Conservation (phyloP, 2,888 invertebrate species). For the Stenoptilia bipunctidactyla region DNA sequence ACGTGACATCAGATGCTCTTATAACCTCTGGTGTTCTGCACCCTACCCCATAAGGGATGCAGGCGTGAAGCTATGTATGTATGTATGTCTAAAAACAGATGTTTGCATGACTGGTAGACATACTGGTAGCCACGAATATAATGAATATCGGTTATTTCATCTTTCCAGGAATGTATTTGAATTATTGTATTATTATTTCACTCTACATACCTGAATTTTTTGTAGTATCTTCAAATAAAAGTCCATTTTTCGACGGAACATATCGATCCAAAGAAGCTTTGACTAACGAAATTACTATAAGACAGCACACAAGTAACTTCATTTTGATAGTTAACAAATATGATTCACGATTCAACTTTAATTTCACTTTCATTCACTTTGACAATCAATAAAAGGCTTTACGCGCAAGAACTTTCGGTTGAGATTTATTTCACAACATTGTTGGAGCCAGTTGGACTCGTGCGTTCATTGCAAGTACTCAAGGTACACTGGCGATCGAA, state of each 20-base stretch:
- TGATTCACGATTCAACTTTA: no score
- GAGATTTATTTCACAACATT: background rate
- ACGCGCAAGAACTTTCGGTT: background rate
- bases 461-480: background rate
- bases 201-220: constrained; percentile 42
- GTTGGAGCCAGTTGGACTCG: background rate
- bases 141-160: no score
- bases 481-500: background rate
- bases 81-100: no score
- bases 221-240: constrained; percentile 43
- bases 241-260: constrained; percentile 32
- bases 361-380: background rate
- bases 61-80: no score
- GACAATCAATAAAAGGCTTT: background rate
- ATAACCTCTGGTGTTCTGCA: no score
- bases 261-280: constrained; percentile 56
- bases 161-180: no score
- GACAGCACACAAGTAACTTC: constrained; percentile 43
- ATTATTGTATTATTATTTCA: no score
- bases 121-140: no score
- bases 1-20: no score
- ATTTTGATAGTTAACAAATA: constrained; percentile 22
- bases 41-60: no score
- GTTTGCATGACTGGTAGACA: no score
- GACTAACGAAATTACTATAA: constrained; percentile 46